A percentile compares a stretch with the other conserved stretches of the same genome.
Conservation (phyloP, 2,113 vertebrate genomes). For the Malaclemys terrapin region DNA sequence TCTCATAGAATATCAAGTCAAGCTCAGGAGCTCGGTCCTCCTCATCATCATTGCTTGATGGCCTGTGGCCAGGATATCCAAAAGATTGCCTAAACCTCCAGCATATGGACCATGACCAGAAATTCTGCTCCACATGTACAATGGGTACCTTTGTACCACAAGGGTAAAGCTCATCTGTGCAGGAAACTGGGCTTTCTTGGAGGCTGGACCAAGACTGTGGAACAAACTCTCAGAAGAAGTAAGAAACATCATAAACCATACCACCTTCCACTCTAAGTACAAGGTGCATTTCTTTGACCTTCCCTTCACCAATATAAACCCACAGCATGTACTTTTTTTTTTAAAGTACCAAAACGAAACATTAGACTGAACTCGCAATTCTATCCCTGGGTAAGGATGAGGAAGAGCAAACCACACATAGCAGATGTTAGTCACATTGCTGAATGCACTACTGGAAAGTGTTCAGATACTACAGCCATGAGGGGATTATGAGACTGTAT, state of each 20-base stretch:
- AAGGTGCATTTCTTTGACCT: neutral
- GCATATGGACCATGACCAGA: neutral
- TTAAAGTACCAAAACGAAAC: neutral
- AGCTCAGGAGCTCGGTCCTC: neutral
- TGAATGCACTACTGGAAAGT: neutral
- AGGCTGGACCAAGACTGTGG: neutral
- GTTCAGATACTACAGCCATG: neutral
- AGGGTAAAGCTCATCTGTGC: neutral
- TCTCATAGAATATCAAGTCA: neutral
- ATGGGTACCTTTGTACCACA: neutral
- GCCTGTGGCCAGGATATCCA: fast-evolving
- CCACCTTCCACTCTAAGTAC: neutral
- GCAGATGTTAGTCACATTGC: neutral
- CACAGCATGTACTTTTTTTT: neutral
- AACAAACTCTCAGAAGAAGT: neutral
- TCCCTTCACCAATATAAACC: neutral
- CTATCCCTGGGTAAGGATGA: neutral
- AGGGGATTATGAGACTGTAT: neutral
- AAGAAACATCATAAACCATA: neutral
- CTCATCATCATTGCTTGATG: neutral
- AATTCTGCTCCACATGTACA: neutral
- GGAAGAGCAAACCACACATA: neutral
- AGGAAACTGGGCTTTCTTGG: neutral
- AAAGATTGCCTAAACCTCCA: neutral
- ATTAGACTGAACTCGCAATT: neutral